Base-by-base conservation (phyloP, 2,113 vertebrate genomes). In the Puffinus mauretanicus region DNA sequence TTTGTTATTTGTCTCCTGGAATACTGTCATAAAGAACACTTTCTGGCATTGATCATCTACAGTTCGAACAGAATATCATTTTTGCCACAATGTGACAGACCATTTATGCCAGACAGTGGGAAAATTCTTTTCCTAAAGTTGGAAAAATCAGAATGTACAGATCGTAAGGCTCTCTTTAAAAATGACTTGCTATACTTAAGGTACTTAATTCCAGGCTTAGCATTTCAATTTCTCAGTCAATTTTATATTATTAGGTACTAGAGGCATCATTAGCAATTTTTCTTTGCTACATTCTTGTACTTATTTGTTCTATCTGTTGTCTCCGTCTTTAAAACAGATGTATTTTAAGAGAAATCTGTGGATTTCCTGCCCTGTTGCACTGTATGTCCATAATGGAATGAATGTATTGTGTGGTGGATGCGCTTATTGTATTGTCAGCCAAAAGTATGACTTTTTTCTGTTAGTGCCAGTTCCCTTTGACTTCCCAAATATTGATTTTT, bases 161-260 rank as follows among this genome's bases (percentile, higher is more conserved):
- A 71, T 78, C 9, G 6, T 81, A 90, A 83, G 62, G 16, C 40
- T 90, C 13, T 96, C 42, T 94, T 64, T 84, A 70, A 65, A 65
- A 91, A 81, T 88, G 16, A 64, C 60, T 82, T 89, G 21, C 27
- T 75, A 8, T 51, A 30, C 61, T 71, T 58, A 47, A 93, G 52
- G 58, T 69, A 32, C 42, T 49, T 21, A 44, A 42, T 82, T 96
- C 27, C 38, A 67, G 65, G 34, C 44, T 72, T n/a, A 61, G 26
- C 24, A 61, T 97, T 96, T 92, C 55, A 87, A 51, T 77, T 91
- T 92, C 75, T 73, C 40, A 51, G n/a, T 70, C 61, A 77, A 26
- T 86, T 94, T 81, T 89, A 36, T 76, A 24, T 92, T 91, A 32
- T 8, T 71, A 73, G 58, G 54, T 92, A 70, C 20, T 79, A 15